Base-by-base conservation (phyloP, 2,888 invertebrate species). In the Parnassius smintheus region DNA sequence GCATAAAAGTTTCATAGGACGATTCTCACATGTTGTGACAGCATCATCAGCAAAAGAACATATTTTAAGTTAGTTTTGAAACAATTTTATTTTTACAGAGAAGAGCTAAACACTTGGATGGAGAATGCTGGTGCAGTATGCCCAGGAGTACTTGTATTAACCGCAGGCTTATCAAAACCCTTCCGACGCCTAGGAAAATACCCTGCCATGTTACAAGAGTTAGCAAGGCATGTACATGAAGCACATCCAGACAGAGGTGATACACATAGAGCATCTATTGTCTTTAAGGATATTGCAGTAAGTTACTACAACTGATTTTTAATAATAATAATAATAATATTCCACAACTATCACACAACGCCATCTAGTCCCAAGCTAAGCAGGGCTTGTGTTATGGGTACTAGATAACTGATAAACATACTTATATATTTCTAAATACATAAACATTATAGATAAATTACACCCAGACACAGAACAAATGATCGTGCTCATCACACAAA, bases 241-340 rank as follows among this genome's bases (percentile, higher is more conserved):
- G 96, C 96, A 70, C 98, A 99, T 86, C 95, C 96, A 0, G 99
- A 99, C 85, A 93, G 99, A 70, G 99, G 99, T 1, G 99, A 99
- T 81, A 97, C 98, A 0, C 99, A 99, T 85, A 93, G 99, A 69
- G 98, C 99, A 52, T 96, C 98, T 68, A 95, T 96, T 70, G 97
- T 99, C 48, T 99, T 97, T 83, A 97, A 98, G 83, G 98, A 99
- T 76, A 96, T 99, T 76, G 96, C 97, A 72, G 98, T 98, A 88
- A 93, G 95, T 64, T 12, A 18, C 8, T 35, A 7, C 35, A 35
- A 35, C 35, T 35, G 4, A 0, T 35, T 35, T 35, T n/a, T n/a
- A n/a, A n/a, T n/a, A n/a, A n/a, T n/a, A n/a, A n/a, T n/a, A n/a
- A n/a, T n/a, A n/a, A n/a, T n/a, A n/a, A n/a, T n/a, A n/a, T n/a